A percentile compares a stretch with the other conserved stretches of the same genome.
phyloP scores from a whole-genome alignment of 1,140 invertebrate species.

The Spodoptera litura region DNA sequence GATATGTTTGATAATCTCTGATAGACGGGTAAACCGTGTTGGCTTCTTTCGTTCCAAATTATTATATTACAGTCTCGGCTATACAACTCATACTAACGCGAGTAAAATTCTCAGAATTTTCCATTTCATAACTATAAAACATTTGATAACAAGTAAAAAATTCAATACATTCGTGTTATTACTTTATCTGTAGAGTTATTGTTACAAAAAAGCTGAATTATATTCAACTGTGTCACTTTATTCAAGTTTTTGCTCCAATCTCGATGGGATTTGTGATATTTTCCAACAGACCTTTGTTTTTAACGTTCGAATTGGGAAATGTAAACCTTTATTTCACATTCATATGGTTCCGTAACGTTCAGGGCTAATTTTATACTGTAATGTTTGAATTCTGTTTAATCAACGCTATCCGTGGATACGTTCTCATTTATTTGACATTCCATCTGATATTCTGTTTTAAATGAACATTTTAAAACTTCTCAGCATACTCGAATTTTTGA shows the following conservation, averaged over 20 bases:
- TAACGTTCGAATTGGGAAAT: slow-evolving; percentile 31
- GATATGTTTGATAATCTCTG: background rate
- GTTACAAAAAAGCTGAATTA: background rate
- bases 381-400: slow-evolving; percentile 43
- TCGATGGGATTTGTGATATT: slow-evolving; percentile 25
- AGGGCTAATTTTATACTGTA: slow-evolving; percentile 33
- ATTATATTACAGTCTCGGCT: too few species aligned
- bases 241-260: background rate
- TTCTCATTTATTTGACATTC: slow-evolving; percentile 29
- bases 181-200: background rate
- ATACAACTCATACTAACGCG: too few species aligned
- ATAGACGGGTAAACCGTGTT: background rate
- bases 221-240: background rate
- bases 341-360: slow-evolving; percentile 4
- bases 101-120: too few species aligned
- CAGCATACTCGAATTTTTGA: background rate
- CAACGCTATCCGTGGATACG: slow-evolving; percentile 10
- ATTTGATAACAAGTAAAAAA: too few species aligned
- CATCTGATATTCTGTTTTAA: slow-evolving; percentile 22
- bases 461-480: slow-evolving; percentile 29
- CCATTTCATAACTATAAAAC: too few species aligned
- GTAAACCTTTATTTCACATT: slow-evolving; percentile 14
- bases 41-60: too few species aligned
- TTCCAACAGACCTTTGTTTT: slow-evolving; percentile 13
- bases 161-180: too few species aligned